Conservation (phyloP, 2,797 vertebrate species). For the Leptoclinus maculatus region DNA sequence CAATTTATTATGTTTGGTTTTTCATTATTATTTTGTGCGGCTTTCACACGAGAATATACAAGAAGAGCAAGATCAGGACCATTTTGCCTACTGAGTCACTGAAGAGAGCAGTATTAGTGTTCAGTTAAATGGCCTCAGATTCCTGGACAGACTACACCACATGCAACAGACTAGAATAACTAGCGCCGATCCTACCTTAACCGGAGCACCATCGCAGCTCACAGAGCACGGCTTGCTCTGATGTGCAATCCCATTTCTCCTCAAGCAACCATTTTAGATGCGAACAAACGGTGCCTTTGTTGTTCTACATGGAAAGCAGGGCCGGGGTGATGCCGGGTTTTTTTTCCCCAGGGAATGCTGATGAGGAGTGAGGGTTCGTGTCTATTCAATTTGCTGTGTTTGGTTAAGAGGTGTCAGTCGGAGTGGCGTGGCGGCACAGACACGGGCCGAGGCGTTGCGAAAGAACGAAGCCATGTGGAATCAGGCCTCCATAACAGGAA, state of each 20-base stretch:
- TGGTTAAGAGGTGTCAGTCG: constrained; percentile 73
- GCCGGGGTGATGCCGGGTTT: constrained; percentile 53
- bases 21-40: not conserved
- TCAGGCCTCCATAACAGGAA: constrained; percentile 70
- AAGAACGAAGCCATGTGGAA: constrained; percentile 74
- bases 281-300: constrained; percentile 74
- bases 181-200: constrained; percentile 1
- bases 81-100: not conserved
- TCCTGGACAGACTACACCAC: constrained; percentile 13
- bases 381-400: constrained; percentile 67
- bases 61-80: not conserved
- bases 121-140: constrained; percentile 21
- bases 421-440: constrained; percentile 74
- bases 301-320: constrained; percentile 71
- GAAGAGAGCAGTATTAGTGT: not conserved
- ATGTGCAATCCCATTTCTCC: constrained; percentile 62
- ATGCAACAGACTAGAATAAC: constrained; percentile 29
- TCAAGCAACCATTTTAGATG: constrained; percentile 68
- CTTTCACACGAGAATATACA: not conserved
- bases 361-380: constrained; percentile 71
- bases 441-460: constrained; percentile 58
- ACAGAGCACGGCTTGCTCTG: constrained; percentile 46
- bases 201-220: constrained; percentile 40
- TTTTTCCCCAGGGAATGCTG: constrained; percentile 59
- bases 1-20: not conserved